Evolutionary conservation across 2,113 vertebrate genomes (phyloP).

Genomic region (Misgurnus mizolepis): DNA sequence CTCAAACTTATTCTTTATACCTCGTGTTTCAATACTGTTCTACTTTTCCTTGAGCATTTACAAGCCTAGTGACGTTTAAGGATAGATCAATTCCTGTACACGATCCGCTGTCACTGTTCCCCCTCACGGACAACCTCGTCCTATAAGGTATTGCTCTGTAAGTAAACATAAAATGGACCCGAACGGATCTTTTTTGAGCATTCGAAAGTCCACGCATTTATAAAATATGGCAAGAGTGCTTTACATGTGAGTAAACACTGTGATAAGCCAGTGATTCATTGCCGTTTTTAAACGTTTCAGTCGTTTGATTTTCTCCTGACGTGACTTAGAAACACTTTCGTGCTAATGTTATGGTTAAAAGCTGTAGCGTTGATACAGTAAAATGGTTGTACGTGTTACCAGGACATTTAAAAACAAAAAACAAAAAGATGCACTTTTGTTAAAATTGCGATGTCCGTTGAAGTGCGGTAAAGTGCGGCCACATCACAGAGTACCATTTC

Average conservation of each 20-base stretch:
- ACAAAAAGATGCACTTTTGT: background rate
- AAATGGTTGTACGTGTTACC: conserved; percentile 1
- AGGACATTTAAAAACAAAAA: conserved; percentile 28
- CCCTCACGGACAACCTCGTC: conserved; percentile 1
- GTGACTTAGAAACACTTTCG: background rate
- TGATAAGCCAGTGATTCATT: conserved; percentile 15
- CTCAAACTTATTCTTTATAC: background rate
- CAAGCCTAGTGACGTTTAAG: background rate
- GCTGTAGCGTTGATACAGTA: background rate
- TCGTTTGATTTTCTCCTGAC: background rate
- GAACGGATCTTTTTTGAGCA: conserved; percentile 5
- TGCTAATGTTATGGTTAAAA: background rate
- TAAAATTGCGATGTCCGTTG: background rate
- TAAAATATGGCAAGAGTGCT: conserved; percentile 37
- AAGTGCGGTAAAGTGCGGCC: background rate
- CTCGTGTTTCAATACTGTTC: conserved; percentile 5
- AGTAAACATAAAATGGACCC: conserved; percentile 34
- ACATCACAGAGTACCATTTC: background rate
- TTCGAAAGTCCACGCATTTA: conserved; percentile 17
- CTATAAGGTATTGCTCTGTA: conserved; percentile 25
- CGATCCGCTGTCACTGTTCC: background rate
- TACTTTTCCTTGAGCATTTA: background rate
- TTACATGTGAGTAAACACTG: conserved; percentile 23
- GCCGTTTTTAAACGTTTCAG: conserved; percentile 27
- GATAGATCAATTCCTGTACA: background rate